These are phyloP conservation scores for Xylocopa sonorina DNA, from an alignment of 1,140 invertebrate species.

Conservation along the genomic window DNA sequence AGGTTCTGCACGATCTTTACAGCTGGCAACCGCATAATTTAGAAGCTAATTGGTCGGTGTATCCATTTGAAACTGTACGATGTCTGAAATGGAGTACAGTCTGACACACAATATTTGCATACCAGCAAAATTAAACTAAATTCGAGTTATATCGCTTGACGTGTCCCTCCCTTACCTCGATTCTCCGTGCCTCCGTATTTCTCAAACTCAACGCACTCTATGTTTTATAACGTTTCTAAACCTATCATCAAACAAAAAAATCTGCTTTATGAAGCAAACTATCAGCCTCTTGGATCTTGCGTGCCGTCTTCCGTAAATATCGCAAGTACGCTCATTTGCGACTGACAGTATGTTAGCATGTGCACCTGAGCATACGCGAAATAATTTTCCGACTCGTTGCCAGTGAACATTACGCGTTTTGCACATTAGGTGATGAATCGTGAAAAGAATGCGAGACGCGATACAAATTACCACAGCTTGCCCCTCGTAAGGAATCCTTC, in stretches of 20 bases:
- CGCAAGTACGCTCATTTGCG: background rate
- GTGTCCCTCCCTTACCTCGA: too few relatives aligned
- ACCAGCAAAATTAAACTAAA: too few relatives aligned
- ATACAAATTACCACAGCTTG: constrained; percentile 5
- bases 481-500: constrained; percentile 19
- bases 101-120: background rate
- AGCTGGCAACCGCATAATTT: background rate
- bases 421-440: background rate
- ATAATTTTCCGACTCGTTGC: constrained; percentile 1
- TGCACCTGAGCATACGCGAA: background rate
- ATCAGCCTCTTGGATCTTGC: too few relatives aligned
- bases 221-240: too few relatives aligned
- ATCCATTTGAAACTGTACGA: background rate
- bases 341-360: too few relatives aligned
- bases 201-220: too few relatives aligned
- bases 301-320: background rate
- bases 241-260: too few relatives aligned
- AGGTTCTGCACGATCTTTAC: background rate
- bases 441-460: constrained; percentile 5
- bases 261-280: too few relatives aligned
- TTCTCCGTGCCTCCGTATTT: too few relatives aligned
- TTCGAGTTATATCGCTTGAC: too few relatives aligned
- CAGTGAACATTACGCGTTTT: background rate
- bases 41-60: background rate
- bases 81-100: too few relatives aligned